Evolutionary conservation across 2,113 vertebrate genomes (phyloP), one percentile per base, ranked within the genome.

Genomic region (Onychostoma macrolepis): DNA sequence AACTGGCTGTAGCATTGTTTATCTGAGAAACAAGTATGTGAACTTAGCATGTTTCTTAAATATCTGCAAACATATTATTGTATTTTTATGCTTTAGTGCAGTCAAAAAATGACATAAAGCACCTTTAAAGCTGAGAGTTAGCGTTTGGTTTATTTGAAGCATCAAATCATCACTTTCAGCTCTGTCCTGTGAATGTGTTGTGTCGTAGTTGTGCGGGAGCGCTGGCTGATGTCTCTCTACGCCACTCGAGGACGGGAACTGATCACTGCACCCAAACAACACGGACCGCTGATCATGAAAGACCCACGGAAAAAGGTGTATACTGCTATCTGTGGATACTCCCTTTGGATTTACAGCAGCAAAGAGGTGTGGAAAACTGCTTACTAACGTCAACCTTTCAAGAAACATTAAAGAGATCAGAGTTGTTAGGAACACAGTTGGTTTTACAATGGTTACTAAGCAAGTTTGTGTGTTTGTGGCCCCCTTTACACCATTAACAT

Each of bases 281-380:
- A 95, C 0, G 93, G 95, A 53, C 87, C 90, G 53, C 91, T 96
- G 63, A 87, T 72, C 6, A 89, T 95, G 84, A 95, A 94, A 83
- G 94, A 95, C 1, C 36, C 87, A 0, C 88, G 94, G 6, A 92
- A 87, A 45, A 93, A 94, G 0, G 89, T 85, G 69, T 95, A 94
- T 0, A 92, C 89, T 0, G 94, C 95, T 1, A 53, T 95, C 30
- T 93, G 88, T 74, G 91, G 92, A 71, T 91, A 94, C 7, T 85
- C 91, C 79, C 91, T 96, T 26, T 96, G 95, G 94, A 91, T 96
- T 74, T 95, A 95, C 88, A 89, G 89, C 72, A 95, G 88, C 87
- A 96, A 94, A 79, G 94, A 96, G 91, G 92, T 92, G 80, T 3
- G 80, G 36, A 17, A 28, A 71, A 21, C 17, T 75, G 21, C 9